A percentile compares a stretch with the other conserved stretches of the same genome.
Evolutionary conservation across 2,113 vertebrate species (phyloP).

Genomic region (Vanacampus margaritifer): DNA sequence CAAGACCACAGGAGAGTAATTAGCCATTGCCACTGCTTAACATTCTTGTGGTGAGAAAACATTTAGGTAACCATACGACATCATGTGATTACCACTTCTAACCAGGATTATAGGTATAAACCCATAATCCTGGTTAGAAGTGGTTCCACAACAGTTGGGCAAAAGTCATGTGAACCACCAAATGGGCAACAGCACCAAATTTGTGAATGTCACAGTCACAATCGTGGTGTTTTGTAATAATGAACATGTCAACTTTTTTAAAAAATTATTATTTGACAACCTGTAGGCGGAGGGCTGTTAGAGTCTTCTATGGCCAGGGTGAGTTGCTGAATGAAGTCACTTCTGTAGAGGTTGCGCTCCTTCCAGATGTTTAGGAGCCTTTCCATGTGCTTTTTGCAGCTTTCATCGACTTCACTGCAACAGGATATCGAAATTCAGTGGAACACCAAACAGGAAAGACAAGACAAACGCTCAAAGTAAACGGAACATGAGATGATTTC

Average conservation of each 20-base stretch:
- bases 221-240: background rate
- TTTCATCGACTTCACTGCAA: constrained; percentile 88
- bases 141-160: background rate
- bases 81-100: background rate
- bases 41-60: background rate
- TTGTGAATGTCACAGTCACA: background rate
- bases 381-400: constrained; percentile 93
- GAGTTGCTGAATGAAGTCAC: constrained; percentile 95
- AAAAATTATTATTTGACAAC: constrained; percentile 56
- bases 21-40: background rate
- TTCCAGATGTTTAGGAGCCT: constrained; percentile 97
- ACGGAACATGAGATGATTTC: background rate
- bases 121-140: background rate
- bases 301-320: constrained; percentile 93
- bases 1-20: constrained; percentile 11
- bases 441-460: background rate
- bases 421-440: background rate
- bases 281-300: constrained; percentile 87
- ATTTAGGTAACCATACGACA: background rate
- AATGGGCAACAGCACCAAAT: background rate
- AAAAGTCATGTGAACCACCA: background rate
- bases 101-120: no score
- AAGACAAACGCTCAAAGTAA: background rate
- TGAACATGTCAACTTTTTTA: background rate
- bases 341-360: constrained; percentile 89